Percentiles rank a stretch among this genome's conserved stretches.
Evolutionary conservation across 2,797 vertebrate species (phyloP).

Genomic region (Distichodus sexfasciatus): DNA sequence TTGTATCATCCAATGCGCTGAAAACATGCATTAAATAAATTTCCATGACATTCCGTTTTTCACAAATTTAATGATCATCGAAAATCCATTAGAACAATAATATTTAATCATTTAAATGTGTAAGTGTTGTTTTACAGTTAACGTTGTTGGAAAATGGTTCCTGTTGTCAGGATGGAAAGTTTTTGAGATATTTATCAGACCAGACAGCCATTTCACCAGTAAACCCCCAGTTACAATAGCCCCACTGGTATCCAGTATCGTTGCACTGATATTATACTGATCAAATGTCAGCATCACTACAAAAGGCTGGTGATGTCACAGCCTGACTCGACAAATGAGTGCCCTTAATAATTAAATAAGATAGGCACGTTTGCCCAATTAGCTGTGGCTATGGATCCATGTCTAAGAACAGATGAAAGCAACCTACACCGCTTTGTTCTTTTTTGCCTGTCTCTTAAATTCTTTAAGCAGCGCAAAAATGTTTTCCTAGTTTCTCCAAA

Average conservation of each 20-base stretch:
- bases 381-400: constrained; percentile 69
- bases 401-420: constrained; percentile 63
- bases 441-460: constrained; percentile 18
- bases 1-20: no score
- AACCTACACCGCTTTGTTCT: constrained; percentile 29
- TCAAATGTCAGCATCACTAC: constrained; percentile 70
- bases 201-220: constrained; percentile 33
- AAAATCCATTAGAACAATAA: background rate
- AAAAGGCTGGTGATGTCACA: constrained; percentile 73
- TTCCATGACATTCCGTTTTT: no score
- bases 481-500: background rate
- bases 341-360: constrained; percentile 76
- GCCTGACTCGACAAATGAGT: constrained; percentile 69
- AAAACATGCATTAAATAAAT: no score
- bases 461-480: constrained; percentile 6
- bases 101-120: background rate
- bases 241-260: constrained; percentile 69
- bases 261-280: constrained; percentile 71
- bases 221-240: constrained; percentile 69
- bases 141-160: background rate
- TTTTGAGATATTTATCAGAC: constrained; percentile 34
- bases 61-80: no score
- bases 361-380: constrained; percentile 63
- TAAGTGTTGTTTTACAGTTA: background rate
- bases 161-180: constrained; percentile 42